A percentile compares a stretch with the other conserved stretches of the same genome.
These are phyloP conservation scores for Bombus cullumanus DNA, from an alignment of 1,140 invertebrate species.

Conservation along the genomic window DNA sequence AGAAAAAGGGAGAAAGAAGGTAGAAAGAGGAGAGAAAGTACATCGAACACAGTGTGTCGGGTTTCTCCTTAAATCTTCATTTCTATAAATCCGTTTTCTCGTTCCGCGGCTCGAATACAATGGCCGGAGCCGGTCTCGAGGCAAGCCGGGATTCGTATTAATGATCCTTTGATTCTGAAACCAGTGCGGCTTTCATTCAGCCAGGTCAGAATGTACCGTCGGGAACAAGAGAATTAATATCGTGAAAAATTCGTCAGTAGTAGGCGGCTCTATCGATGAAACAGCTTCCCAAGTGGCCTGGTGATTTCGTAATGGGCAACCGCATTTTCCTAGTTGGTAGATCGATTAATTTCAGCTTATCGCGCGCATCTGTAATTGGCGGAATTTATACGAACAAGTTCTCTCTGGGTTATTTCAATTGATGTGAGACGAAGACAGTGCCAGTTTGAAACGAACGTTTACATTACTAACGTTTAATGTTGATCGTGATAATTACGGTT, in stretches of 20 bases:
- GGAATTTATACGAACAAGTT: not conserved
- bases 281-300: slow-evolving; percentile 7
- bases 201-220: slow-evolving; percentile 2
- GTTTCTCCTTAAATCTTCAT: slow-evolving; percentile 65
- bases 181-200: slow-evolving; percentile 33
- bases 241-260: slow-evolving; percentile 44
- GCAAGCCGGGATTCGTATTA: slow-evolving; percentile 69
- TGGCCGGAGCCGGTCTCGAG: slow-evolving; percentile 54
- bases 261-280: not conserved
- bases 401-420: not conserved
- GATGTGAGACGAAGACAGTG: not conserved
- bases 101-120: slow-evolving; percentile 64
- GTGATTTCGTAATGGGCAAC: slow-evolving; percentile 23
- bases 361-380: not conserved
- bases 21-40: not conserved
- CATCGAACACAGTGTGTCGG: not conserved
- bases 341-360: slow-evolving; percentile 25
- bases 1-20: not conserved
- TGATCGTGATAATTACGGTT: too few relatives aligned
- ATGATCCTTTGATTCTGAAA: slow-evolving; percentile 57
- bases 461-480: too few relatives aligned
- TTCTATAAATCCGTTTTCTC: slow-evolving; percentile 67
- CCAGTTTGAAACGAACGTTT: too few relatives aligned
- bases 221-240: slow-evolving; percentile 42
- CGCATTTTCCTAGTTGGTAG: not conserved